Base-by-base conservation (phyloP, 2,888 invertebrate genomes). In the Metallyticus violacea region DNA sequence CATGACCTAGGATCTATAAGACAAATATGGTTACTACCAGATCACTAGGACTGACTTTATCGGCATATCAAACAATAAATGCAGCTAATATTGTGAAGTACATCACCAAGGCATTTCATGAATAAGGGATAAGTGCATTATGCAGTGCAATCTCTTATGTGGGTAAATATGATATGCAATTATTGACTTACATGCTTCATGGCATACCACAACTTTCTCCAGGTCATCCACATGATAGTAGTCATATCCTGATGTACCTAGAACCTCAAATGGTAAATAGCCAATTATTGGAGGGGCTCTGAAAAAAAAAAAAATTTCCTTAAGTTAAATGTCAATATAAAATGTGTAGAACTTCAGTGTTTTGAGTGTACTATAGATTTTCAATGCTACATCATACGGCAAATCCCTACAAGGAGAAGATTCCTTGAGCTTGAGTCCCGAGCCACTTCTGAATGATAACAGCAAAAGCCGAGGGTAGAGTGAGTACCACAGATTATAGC, bases 151-250 rank as follows among this genome's bases (percentile, higher is more conserved):
- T 76, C 7, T 15, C 7, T 15, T 77, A 84, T 77, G 77, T 77
- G 77, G 15, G 15, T 28, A 76, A 79, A 79, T 77, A 86, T 82
- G 94, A 96, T 95, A n/a, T n/a, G n/a, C n/a, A n/a, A n/a, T n/a
- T n/a, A n/a, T n/a, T n/a, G 92, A 94, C 96, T 95, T 92, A 97
- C 97, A 92, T 85, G 96, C 95, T 92, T 97, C 97, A 91, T 99
- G 99, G 89, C 97, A 97, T 5, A 93, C 93, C 7, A 97, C 95
- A 2, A 99, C 96, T 90, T 96, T 96, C 88, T 98, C 97, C 88
- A 99, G 92, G 91, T 99, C 99, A 90, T 99, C 98, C 83, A 97
- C 96, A 91, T 99, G 98, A 90, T 98, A 98, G 91, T 99, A 98
- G 91, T 99, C 98, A 91, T 98, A 99, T 1, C 98, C 98, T 0